These are phyloP conservation scores for Drosophila pruinosa DNA, from an alignment of 1,140 invertebrate genomes.

Conservation along the genomic window DNA sequence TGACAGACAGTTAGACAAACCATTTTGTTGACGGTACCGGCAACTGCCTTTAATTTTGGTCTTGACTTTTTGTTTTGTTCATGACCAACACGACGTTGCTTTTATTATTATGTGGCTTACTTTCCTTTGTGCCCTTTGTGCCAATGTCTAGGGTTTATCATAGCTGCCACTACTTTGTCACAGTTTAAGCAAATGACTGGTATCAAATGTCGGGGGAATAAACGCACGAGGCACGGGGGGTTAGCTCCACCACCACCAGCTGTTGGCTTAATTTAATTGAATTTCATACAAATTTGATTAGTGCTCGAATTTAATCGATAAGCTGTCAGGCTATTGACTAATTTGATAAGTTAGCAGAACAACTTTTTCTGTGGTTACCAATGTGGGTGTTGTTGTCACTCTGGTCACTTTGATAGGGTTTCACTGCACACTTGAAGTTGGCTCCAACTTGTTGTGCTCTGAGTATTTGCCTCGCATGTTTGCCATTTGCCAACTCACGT, in stretches of 20 bases:
- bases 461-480: constrained; percentile 42
- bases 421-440: not conserved
- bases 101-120: constrained; percentile 52
- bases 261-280: constrained; percentile 71
- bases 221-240: constrained; percentile 15
- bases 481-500: constrained; percentile 45
- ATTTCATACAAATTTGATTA: constrained; percentile 72
- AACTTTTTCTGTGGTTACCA: constrained; percentile 19
- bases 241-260: not conserved
- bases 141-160: constrained; percentile 11
- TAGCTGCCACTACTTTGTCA: constrained; percentile 21
- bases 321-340: constrained; percentile 49
- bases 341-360: constrained; percentile 65
- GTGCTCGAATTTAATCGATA: constrained; percentile 58
- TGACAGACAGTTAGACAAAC: constrained; percentile 55
- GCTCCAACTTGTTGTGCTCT: constrained; percentile 27
- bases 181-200: constrained; percentile 12
- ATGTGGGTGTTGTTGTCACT: not conserved
- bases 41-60: constrained; percentile 31
- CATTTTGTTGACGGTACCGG: constrained; percentile 46
- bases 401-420: constrained; percentile 8
- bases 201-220: constrained; percentile 4
- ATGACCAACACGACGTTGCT: constrained; percentile 1
- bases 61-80: constrained; percentile 23
- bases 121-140: constrained; percentile 44